Base-by-base conservation (phyloP, 2,888 invertebrate species). In the Lycia hirtaria region DNA sequence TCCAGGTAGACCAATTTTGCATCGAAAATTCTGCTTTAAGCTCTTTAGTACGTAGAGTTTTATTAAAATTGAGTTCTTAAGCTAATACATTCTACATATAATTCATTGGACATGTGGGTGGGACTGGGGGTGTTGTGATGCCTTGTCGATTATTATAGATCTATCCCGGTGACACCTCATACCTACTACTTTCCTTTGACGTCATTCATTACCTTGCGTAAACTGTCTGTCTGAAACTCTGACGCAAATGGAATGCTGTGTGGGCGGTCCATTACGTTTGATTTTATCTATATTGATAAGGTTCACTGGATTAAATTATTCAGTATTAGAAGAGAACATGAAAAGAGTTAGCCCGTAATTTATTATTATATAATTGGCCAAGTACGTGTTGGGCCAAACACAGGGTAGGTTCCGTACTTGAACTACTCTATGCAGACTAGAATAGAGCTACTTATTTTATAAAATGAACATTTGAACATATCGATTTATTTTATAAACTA, bases 121-220 rank as follows among this genome's bases (percentile, higher is more conserved):
- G 4, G 33, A 33, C 9, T n/a, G 9, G 9, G 15, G 33, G n/a
- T 10, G 10, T n/a, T n/a, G n/a, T n/a, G 19, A 10, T 3, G 6
- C 3, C 3, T n/a, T 20, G 3, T 33, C 17, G 37, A 2, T n/a
- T 37, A 5, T 6, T 35, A 4, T 33, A 33, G 3, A 37, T 2
- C 38, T 12, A 40, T 20, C 14, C 4, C 6, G 4, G n/a, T 40
- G 3, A 14, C 30, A 28, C n/a, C 20, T 12, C 2, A 33, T 38
- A 12, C n/a, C 20, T 12, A 2, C 24, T 38, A 12, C 19, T 22
- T 51, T 35, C 33, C 17, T 26, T 33, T 51, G 51, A 51, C 51
- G 51, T 51, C 51, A 51, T 30, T 35, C 15, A 51, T 30, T 35
- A n/a, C 17, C 20, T 41, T 22, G 40, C 41, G 50, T 41, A 50